Evolutionary conservation across 2,888 invertebrate species (phyloP).

Genomic region (Agrenia bidenticulata): DNA sequence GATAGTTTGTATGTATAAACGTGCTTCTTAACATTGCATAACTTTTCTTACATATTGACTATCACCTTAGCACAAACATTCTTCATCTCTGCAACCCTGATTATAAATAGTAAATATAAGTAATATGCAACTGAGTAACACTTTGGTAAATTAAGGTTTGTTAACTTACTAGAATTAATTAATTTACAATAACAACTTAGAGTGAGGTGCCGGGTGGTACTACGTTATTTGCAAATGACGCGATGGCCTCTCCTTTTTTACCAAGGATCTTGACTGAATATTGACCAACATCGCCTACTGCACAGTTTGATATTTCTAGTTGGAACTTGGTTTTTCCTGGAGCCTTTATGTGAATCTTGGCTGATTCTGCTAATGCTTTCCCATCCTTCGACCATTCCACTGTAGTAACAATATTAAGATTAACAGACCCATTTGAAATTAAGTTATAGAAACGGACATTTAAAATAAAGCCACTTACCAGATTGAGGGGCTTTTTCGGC

Average conservation of each 20-base stretch:
- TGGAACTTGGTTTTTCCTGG: slow-evolving; percentile 77
- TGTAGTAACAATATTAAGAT: slow-evolving; percentile 52
- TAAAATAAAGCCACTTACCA: slow-evolving; percentile 56
- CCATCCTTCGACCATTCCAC: slow-evolving; percentile 88
- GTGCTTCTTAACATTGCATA: slow-evolving; percentile 12
- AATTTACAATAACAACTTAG: slow-evolving; percentile 18
- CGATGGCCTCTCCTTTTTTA: slow-evolving; percentile 78
- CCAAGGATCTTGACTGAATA: slow-evolving; percentile 83
- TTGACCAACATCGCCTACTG: slow-evolving; percentile 78
- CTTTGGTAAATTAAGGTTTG: background rate
- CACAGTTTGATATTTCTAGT: slow-evolving; percentile 73
- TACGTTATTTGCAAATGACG: slow-evolving; percentile 86
- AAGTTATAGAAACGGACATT: background rate
- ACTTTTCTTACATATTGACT: background rate
- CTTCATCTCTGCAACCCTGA: background rate
- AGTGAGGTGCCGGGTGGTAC: slow-evolving; percentile 51
- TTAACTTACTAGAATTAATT: background rate
- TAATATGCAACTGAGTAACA: background rate
- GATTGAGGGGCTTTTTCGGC: slow-evolving; percentile 65
- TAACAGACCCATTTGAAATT: background rate
- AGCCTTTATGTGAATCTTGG: slow-evolving; percentile 77
- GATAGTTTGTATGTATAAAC: slow-evolving; percentile 17
- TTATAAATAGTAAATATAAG: background rate
- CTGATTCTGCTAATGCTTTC: slow-evolving; percentile 78
- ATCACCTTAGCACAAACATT: background rate